Conservation (phyloP, 1,140 invertebrate species). For the Chironomus tepperi region DNA sequence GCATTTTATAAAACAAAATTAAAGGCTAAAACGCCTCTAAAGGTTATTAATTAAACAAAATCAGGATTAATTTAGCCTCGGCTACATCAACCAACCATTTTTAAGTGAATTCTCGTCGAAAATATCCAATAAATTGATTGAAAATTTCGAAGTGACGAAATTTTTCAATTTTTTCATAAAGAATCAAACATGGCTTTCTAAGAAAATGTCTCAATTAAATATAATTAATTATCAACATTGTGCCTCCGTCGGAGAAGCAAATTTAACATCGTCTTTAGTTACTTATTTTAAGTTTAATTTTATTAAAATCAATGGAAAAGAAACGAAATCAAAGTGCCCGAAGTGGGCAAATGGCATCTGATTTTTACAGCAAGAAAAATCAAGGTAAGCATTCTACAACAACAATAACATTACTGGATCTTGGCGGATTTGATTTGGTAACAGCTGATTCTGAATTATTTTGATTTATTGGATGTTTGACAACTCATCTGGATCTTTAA, state of each 20-base stretch:
- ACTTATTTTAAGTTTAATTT: conserved; percentile 9
- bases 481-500: too few species aligned
- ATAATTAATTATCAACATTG: background rate
- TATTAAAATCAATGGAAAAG: background rate
- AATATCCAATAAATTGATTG: background rate
- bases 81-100: background rate
- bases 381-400: background rate
- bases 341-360: background rate
- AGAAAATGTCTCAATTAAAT: conserved; percentile 15
- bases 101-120: background rate
- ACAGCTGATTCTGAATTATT: too few species aligned
- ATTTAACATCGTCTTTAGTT: background rate
- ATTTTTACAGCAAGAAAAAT: background rate
- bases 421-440: too few species aligned
- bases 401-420: background rate
- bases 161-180: conserved; percentile 13
- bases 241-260: background rate
- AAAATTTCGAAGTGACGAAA: conserved; percentile 11
- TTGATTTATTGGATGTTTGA: too few species aligned
- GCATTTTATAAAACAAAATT: background rate
- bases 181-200: background rate
- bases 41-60: background rate
- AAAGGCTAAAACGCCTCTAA: background rate
- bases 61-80: background rate
- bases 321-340: background rate